A percentile compares a stretch with the other conserved stretches of the same genome.
Conservation (phyloP, 2,888 invertebrate genomes). For the Pyrrhosoma nymphula region DNA sequence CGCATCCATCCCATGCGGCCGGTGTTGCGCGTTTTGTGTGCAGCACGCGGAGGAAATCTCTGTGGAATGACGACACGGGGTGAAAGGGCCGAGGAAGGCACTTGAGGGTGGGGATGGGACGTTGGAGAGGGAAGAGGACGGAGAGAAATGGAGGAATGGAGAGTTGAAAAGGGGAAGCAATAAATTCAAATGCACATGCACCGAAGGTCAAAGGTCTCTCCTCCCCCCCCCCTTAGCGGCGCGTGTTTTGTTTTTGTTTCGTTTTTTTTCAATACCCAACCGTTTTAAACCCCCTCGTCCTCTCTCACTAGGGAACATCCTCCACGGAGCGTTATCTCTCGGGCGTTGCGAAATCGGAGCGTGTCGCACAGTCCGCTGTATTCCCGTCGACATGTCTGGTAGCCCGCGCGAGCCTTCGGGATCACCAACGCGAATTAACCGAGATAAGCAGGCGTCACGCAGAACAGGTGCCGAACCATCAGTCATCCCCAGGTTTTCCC, state of each 20-base stretch:
- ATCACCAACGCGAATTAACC: not conserved
- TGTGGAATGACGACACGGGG: not conserved
- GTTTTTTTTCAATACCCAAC: not conserved
- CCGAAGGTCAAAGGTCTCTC: not conserved
- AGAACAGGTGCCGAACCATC: not conserved
- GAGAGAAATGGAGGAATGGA: not conserved
- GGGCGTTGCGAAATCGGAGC: not conserved
- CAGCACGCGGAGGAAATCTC: not conserved
- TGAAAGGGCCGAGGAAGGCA: not conserved
- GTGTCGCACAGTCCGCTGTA: not conserved
- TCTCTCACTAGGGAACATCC: not conserved
- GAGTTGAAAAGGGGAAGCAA: not conserved
- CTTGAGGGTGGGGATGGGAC: not conserved
- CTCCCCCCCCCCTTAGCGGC: not conserved
- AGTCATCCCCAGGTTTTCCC: not conserved
- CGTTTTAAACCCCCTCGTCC: not conserved
- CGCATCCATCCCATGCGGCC: no score
- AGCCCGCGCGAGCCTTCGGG: not conserved
- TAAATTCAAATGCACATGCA: constrained; percentile 1
- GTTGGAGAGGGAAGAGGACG: not conserved
- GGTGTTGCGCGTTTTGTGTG: not conserved
- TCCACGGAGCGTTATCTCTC: not conserved
- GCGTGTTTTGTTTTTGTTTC: not conserved
- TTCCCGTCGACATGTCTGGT: not conserved
- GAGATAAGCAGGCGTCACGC: not conserved